A percentile compares a stretch with the other conserved stretches of the same genome.
Evolutionary conservation across 2,888 invertebrate species (phyloP).

Genomic region (Caenorhabditis uteleia): DNA sequence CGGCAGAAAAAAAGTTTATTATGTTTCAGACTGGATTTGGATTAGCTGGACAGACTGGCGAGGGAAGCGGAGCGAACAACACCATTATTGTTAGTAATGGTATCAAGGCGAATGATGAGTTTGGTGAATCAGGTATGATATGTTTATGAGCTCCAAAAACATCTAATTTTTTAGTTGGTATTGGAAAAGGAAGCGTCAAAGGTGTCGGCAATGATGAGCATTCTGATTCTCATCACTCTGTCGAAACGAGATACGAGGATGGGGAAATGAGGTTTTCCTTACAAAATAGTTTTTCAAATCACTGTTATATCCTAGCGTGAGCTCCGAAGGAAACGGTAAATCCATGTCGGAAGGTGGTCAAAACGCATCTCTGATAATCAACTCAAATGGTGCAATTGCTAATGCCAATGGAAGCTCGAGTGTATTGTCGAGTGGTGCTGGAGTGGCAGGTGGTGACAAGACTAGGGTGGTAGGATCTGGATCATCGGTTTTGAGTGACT

Average conservation of each 20-base stretch:
- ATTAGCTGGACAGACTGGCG: no score
- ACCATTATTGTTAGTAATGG: no score
- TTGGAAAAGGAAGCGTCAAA: slow-evolving; percentile 46
- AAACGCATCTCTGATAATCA: slow-evolving; percentile 39
- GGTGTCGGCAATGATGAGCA: slow-evolving; percentile 46
- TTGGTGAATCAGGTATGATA: no score
- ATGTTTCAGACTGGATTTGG: no score
- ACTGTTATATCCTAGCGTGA: slow-evolving; percentile 14
- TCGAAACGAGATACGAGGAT: slow-evolving; percentile 45
- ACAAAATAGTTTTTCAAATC: background rate
- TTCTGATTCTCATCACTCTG: slow-evolving; percentile 42
- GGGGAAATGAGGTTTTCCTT: slow-evolving; percentile 35
- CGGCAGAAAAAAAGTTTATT: no score
- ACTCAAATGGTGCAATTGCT: slow-evolving; percentile 33
- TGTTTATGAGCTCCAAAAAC: no score
- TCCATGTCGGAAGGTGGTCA: slow-evolving; percentile 35
- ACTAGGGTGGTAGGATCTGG: slow-evolving; percentile 44
- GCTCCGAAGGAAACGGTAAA: slow-evolving; percentile 39
- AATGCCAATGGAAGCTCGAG: slow-evolving; percentile 5
- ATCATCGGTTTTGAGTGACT: slow-evolving; percentile 30
- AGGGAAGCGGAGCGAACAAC: no score
- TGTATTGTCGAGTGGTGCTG: slow-evolving; percentile 34
- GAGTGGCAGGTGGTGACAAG: slow-evolving; percentile 37
- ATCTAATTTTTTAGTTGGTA: no score
- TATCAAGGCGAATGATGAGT: no score